These are phyloP conservation scores for Hyperoplus immaculatus DNA, from an alignment of 2,797 vertebrate species.

Conservation along the genomic window DNA sequence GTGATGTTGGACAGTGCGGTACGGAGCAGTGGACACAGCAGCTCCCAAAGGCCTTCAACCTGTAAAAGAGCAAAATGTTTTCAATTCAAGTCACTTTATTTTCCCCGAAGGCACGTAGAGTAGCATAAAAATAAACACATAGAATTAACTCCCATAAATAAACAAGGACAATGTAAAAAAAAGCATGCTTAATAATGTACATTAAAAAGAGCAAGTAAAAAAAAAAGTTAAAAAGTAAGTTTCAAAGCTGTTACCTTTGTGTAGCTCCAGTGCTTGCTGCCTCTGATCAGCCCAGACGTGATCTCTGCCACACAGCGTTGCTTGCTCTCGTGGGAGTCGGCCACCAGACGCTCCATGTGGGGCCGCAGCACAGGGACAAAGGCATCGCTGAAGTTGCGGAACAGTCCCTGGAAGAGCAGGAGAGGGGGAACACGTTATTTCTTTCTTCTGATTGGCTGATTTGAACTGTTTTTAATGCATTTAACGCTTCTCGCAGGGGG, in stretches of 20 bases:
- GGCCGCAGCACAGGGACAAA: conserved; percentile 92
- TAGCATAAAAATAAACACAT: too few relatives aligned
- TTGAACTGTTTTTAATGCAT: not conserved
- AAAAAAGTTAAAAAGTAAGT: not conserved
- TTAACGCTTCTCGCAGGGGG: not conserved
- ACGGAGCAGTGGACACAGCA: conserved; percentile 92
- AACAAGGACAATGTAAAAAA: too few relatives aligned
- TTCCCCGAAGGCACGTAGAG: too few relatives aligned
- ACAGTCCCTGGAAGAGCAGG: conserved; percentile 88
- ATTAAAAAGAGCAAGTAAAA: too few relatives aligned
- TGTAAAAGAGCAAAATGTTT: conserved; percentile 60
- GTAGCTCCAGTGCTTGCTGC: conserved; percentile 94
- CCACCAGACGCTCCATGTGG: conserved; percentile 93
- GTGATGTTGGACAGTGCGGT: conserved; percentile 96
- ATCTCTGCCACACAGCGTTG: conserved; percentile 97
- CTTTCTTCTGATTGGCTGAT: not conserved
- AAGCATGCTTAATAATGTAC: too few relatives aligned
- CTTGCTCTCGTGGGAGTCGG: conserved; percentile 95
- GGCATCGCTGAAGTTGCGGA: conserved; percentile 93
- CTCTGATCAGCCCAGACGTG: conserved; percentile 95
- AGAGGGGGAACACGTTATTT: not conserved
- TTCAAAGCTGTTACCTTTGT: conserved; percentile 67
- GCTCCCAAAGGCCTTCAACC: conserved; percentile 93
- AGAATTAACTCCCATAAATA: too few relatives aligned
- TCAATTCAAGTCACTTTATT: not conserved